phyloP scores from a whole-genome alignment of 1,140 invertebrate genomes.

The Heliconius hewitsoni region DNA sequence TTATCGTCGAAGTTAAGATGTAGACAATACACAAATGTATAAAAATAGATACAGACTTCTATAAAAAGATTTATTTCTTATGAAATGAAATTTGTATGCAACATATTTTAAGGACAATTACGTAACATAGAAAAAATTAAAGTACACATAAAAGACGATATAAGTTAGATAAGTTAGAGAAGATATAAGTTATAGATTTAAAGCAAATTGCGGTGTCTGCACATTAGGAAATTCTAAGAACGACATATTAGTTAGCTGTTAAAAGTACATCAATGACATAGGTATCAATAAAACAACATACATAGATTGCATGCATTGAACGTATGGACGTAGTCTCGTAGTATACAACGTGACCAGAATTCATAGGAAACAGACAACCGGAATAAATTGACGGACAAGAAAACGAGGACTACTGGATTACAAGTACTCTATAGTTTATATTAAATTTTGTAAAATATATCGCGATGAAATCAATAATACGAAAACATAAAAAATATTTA shows the following conservation, averaged over 20 bases:
- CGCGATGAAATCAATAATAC: neutral
- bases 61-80: neutral
- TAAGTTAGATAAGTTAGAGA: too few relatives aligned
- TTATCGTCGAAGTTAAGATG: neutral
- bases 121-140: neutral
- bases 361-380: conserved; percentile 51
- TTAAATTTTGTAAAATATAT: neutral
- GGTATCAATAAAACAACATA: conserved; percentile 12
- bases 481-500: neutral
- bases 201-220: neutral
- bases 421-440: neutral
- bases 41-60: neutral
- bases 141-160: neutral
- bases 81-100: too few relatives aligned
- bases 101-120: too few relatives aligned
- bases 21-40: neutral
- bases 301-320: conserved; percentile 9
- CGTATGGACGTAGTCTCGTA: conserved; percentile 20
- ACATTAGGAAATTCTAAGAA: conserved; percentile 23
- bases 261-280: conserved; percentile 2
- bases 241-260: conserved; percentile 11
- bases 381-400: conserved; percentile 32
- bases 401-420: conserved; percentile 19
- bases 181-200: neutral
- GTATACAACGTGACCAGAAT: conserved; percentile 51